These are phyloP conservation scores for Sylvilagus bachmani DNA, from an alignment of 2,113 vertebrate species.

Conservation along the genomic window DNA sequence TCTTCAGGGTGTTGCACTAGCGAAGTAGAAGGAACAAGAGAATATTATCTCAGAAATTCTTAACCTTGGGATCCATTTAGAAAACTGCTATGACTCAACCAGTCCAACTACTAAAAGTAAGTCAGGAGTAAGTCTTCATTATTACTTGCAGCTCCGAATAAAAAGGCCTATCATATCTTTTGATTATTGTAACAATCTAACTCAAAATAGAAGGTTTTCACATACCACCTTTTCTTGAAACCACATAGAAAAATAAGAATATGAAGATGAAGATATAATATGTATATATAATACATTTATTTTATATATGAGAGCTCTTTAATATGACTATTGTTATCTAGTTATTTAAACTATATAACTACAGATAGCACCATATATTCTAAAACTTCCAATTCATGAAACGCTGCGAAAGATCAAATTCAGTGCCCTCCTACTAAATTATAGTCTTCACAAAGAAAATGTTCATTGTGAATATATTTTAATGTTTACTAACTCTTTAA, in stretches of 20 bases:
- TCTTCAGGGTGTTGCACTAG: neutral
- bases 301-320: neutral
- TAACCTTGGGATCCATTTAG: neutral
- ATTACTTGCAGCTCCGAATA: neutral
- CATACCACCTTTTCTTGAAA: neutral
- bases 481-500: neutral
- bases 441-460: slow-evolving; percentile 4
- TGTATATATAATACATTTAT: neutral
- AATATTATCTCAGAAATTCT: neutral
- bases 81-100: neutral
- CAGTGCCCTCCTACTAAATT: neutral
- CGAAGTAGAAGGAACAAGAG: neutral
- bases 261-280: neutral
- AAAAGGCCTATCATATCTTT: neutral
- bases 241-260: neutral
- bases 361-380: neutral
- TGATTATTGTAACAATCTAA: neutral
- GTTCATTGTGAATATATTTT: neutral
- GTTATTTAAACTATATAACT: neutral
- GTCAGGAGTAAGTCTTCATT: neutral
- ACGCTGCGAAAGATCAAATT: neutral
- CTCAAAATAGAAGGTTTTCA: neutral
- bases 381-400: neutral
- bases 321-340: neutral
- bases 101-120: neutral